phyloP scores from a whole-genome alignment of 2,113 vertebrate genomes.

The Hippocampus zosterae region DNA sequence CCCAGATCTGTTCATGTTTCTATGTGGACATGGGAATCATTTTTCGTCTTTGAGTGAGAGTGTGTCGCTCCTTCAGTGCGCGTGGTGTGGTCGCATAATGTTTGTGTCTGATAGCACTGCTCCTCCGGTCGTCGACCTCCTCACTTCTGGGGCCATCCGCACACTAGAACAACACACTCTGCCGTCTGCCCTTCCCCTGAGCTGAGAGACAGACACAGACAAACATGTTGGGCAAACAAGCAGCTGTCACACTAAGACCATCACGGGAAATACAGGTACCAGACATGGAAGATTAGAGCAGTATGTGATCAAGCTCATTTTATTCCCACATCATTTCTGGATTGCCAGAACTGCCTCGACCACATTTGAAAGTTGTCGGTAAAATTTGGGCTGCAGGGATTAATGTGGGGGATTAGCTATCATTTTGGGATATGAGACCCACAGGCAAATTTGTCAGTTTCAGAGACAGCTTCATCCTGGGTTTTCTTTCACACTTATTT shows the following conservation, averaged over 20 bases:
- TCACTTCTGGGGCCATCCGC: constrained; percentile 41
- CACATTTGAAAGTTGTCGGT: background rate
- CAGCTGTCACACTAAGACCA: constrained; percentile 27
- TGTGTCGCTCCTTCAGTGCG: constrained; percentile 48
- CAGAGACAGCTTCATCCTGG: background rate
- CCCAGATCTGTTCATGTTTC: background rate
- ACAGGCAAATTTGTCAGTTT: background rate
- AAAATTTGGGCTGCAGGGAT: background rate
- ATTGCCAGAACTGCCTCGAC: background rate
- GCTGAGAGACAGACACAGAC: constrained; percentile 46
- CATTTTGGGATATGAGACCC: background rate
- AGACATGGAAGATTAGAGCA: background rate
- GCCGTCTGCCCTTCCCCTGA: constrained; percentile 70
- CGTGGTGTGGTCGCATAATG: constrained; percentile 46
- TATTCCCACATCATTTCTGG: background rate
- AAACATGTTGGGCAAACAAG: constrained; percentile 4
- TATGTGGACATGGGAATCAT: constrained; percentile 11
- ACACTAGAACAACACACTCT: constrained; percentile 71
- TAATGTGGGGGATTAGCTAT: background rate
- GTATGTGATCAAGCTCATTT: background rate
- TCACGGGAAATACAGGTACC: background rate
- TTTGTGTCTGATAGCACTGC: constrained; percentile 37
- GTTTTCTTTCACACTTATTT: background rate
- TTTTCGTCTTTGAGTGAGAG: constrained; percentile 33
- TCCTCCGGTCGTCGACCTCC: constrained; percentile 40